A percentile compares a stretch with the other conserved stretches of the same genome.
Evolutionary conservation across 1,140 invertebrate genomes (phyloP).

Genomic region (Microplitis demolitor): DNA sequence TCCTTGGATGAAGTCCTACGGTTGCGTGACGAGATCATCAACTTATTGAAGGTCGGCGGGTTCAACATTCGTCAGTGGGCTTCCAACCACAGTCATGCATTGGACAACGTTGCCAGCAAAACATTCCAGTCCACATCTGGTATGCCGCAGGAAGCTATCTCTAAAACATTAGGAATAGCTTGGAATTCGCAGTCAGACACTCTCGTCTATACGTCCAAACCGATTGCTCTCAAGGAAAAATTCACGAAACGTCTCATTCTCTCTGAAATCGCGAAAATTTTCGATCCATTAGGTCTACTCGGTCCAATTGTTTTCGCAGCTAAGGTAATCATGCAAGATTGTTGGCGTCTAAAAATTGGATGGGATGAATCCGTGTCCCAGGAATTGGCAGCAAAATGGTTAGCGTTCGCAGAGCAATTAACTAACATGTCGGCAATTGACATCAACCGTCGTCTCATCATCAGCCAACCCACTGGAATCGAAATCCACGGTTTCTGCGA

Average conservation of each 20-base stretch:
- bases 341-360: conserved; percentile 24
- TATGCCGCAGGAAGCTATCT: conserved; percentile 2
- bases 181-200: neutral
- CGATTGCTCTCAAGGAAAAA: neutral
- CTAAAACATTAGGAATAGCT: neutral
- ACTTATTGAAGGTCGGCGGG: conserved; percentile 32
- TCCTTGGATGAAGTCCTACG: conserved; percentile 40
- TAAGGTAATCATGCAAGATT: conserved; percentile 27
- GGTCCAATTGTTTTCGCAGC: conserved; percentile 27
- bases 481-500: conserved; percentile 47
- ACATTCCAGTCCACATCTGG: conserved; percentile 6
- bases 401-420: neutral
- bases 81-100: conserved; percentile 31
- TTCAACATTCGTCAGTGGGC: conserved; percentile 46
- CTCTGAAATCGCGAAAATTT: conserved; percentile 26
- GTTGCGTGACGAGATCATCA: conserved; percentile 37
- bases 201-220: neutral
- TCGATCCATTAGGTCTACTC: conserved; percentile 5
- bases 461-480: neutral
- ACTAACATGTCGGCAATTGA: neutral
- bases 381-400: neutral
- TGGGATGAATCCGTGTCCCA: conserved; percentile 24
- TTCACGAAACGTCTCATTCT: conserved; percentile 21
- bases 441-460: neutral
- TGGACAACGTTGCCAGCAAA: conserved; percentile 17